Percentiles rank a stretch among this genome's conserved stretches.
phyloP scores from a whole-genome alignment of 2,797 vertebrate species.

The Darevskia nairensis region DNA sequence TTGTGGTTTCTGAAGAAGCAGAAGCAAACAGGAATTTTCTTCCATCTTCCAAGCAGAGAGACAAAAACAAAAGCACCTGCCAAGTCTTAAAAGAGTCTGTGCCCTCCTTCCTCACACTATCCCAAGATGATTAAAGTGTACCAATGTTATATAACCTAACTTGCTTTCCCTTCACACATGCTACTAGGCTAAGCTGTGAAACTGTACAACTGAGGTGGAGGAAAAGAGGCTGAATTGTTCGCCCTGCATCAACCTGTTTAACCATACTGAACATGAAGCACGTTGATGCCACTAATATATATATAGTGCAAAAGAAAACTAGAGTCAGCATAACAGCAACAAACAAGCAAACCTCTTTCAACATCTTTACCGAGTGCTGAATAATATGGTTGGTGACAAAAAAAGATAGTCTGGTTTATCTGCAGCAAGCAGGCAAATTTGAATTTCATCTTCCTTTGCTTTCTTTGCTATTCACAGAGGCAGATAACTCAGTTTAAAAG shows the following conservation, averaged over 20 bases:
- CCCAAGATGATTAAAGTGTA: too few relatives aligned
- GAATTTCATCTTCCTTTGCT: slow-evolving; percentile 18
- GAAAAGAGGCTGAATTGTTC: neutral
- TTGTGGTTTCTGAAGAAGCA: neutral
- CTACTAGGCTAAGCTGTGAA: neutral
- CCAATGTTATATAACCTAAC: too few relatives aligned
- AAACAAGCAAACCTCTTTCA: slow-evolving; percentile 42
- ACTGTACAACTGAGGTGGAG: neutral
- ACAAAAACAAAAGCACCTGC: neutral
- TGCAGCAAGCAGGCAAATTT: slow-evolving; percentile 38
- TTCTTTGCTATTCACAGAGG: neutral
- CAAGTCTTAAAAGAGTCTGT: neutral
- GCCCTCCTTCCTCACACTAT: neutral
- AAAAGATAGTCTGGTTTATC: slow-evolving; percentile 44
- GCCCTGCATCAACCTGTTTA: slow-evolving; percentile 65
- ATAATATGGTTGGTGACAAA: slow-evolving; percentile 40
- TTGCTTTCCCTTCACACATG: neutral
- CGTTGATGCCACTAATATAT: slow-evolving; percentile 15
- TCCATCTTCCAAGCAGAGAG: neutral
- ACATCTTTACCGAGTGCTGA: slow-evolving; percentile 40
- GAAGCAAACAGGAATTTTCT: neutral
- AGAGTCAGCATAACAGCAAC: slow-evolving; percentile 24
- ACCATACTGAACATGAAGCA: slow-evolving; percentile 50
- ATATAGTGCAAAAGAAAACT: slow-evolving; percentile 20
- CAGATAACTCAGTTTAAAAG: slow-evolving; percentile 37